Conservation (phyloP, 2,113 vertebrate species). For the Rhinogobius similis region DNA sequence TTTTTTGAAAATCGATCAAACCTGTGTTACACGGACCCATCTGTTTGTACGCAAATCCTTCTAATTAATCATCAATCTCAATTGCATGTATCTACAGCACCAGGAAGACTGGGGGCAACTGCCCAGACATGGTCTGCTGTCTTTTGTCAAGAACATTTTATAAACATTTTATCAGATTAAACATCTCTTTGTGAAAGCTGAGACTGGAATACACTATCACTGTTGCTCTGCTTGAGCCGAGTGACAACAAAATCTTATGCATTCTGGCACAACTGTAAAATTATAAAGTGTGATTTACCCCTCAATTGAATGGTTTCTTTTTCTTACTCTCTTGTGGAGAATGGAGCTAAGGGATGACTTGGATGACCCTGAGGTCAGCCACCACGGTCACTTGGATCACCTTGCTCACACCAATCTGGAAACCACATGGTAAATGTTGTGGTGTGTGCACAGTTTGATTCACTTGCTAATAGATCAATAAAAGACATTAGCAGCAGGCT, state of each 20-base stretch:
- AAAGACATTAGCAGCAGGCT: conserved; percentile 75
- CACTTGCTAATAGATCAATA: conserved; percentile 73
- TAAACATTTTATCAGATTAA: neutral
- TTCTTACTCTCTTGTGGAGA: conserved; percentile 7
- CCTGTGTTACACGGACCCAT: too few relatives aligned
- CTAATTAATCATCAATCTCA: too few relatives aligned
- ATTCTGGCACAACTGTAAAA: conserved; percentile 30
- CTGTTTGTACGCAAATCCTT: too few relatives aligned
- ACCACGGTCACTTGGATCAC: conserved; percentile 38
- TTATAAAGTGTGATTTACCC: conserved; percentile 4
- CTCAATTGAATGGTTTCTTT: conserved; percentile 25
- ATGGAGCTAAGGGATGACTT: conserved; percentile 31
- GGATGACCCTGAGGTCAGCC: conserved; percentile 55
- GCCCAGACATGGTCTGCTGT: neutral
- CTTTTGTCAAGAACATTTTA: conserved; percentile 2
- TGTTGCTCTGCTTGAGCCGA: conserved; percentile 8
- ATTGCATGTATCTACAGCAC: too few relatives aligned
- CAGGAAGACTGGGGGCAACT: too few relatives aligned
- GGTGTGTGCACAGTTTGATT: conserved; percentile 56
- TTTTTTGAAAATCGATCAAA: too few relatives aligned
- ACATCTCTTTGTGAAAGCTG: conserved; percentile 5
- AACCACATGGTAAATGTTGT: conserved; percentile 40
- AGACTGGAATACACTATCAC: conserved; percentile 7
- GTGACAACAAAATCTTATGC: conserved; percentile 16
- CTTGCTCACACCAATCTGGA: conserved; percentile 4